Evolutionary conservation across 2,797 vertebrate genomes (phyloP).

Genomic region (Sphenodon punctatus): DNA sequence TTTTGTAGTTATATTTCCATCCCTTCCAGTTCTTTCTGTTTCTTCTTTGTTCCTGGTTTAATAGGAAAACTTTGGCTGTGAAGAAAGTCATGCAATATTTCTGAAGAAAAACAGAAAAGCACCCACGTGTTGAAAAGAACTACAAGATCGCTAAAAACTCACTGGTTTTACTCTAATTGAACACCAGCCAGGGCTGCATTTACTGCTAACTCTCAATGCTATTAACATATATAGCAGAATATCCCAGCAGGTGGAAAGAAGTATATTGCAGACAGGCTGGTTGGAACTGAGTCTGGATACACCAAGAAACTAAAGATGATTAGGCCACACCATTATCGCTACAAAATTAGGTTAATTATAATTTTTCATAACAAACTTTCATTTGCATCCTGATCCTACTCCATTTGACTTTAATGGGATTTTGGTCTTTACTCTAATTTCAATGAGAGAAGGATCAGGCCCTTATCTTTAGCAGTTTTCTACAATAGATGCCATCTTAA

Average conservation of each 20-base stretch:
- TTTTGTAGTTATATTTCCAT: not conserved
- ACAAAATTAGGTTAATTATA: conserved; percentile 19
- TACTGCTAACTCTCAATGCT: not conserved
- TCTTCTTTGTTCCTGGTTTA: conserved; percentile 15
- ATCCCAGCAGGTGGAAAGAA: conserved; percentile 9
- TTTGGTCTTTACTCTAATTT: not conserved
- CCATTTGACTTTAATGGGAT: conserved; percentile 3
- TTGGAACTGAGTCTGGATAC: not conserved
- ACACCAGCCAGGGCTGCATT: conserved; percentile 22
- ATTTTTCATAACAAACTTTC: conserved; percentile 1
- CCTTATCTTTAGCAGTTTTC: not conserved
- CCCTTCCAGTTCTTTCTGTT: not conserved
- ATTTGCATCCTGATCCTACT: not conserved
- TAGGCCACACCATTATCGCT: not conserved
- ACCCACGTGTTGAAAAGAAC: not conserved
- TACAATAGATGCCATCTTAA: not conserved
- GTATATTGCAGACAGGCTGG: not conserved
- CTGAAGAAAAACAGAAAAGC: conserved; percentile 26
- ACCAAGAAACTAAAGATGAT: conserved; percentile 19
- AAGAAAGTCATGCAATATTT: not conserved
- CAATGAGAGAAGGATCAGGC: not conserved
- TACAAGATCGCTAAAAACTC: conserved; percentile 10
- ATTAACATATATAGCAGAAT: conserved; percentile 22
- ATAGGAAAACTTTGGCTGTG: not conserved
- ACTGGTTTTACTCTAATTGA: conserved; percentile 26